Base-by-base conservation (phyloP, 2,797 vertebrate genomes). In the Neostethus bicornis region DNA sequence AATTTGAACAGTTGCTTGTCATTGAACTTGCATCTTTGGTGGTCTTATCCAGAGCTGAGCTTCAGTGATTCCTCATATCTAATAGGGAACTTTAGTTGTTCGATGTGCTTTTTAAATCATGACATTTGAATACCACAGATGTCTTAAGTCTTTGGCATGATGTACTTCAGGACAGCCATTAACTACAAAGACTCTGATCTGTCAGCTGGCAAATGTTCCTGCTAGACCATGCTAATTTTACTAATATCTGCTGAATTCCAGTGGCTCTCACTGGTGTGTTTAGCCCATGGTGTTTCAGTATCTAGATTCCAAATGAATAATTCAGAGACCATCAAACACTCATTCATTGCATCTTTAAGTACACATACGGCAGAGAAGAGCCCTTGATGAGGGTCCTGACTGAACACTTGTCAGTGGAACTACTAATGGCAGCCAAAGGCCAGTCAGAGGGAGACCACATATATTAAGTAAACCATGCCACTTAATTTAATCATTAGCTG, bases 301-400 rank as follows among this genome's bases (percentile, higher is more conserved):
- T 89, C 82, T 85, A 56, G 77, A 80, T 86, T 74, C 70, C 43
- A 69, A 72, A 88, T 93, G 65, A 92, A 92, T 92, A 87, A 93
- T 91, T 91, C 70, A 91, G 65, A 42, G 6, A 85, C 79, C 85
- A 90, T 90, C 86, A 90, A 86, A 91, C 80, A 81, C 79, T 73
- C 76, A 84, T 85, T 83, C 83, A 79, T 44, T 78, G 77, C 80
- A 85, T 89, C 83, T 89, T 87, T 89, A 88, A 88, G 75, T 66
- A 75, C 80, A 77, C 61, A 61, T 62, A 83, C 19, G 35, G 62
- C 80, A 57, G 60, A 82, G 69, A 81, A 81, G 85, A 63, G 75
- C 61, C 54, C 74, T 81, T 89, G 87, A 89, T 90, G 81, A 86
- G 82, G 45, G 70, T 83, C 77, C 70, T 83, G 65, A 43, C 69